Conservation (phyloP, 1,140 invertebrate genomes). For the Tetragnatha versicolor region DNA sequence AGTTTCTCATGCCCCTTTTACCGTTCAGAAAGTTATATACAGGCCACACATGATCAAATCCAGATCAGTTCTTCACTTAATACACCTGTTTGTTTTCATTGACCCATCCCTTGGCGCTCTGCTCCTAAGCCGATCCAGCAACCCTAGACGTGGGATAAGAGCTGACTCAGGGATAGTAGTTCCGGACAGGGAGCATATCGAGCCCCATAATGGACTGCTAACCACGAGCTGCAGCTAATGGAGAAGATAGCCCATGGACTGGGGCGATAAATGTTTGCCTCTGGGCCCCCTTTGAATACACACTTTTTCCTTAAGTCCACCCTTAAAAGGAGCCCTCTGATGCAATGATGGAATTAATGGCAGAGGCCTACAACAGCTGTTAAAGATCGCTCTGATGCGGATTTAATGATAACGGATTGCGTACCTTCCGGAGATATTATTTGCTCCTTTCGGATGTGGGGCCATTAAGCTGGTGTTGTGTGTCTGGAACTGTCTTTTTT, state of each 20-base stretch:
- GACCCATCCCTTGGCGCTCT: too few relatives aligned
- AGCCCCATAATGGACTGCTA: conserved; percentile 47
- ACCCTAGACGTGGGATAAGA: conserved; percentile 4
- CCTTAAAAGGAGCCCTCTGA: neutral
- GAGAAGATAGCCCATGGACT: conserved; percentile 42
- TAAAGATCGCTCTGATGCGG: conserved; percentile 34
- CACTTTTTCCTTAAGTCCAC: conserved; percentile 32
- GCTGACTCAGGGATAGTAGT: conserved; percentile 30
- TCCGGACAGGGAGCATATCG: conserved; percentile 42
- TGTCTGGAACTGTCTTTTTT: too few relatives aligned
- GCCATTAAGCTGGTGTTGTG: too few relatives aligned
- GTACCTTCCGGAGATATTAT: conserved; percentile 24
- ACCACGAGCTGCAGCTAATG: conserved; percentile 43
- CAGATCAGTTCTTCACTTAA: too few relatives aligned
- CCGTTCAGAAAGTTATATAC: too few relatives aligned
- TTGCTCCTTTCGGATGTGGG: too few relatives aligned
- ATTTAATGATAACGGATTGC: conserved; percentile 47
- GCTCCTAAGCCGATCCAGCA: too few relatives aligned
- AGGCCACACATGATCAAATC: too few relatives aligned
- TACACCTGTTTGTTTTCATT: too few relatives aligned
- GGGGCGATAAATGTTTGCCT: conserved; percentile 44
- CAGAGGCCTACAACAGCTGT: conserved; percentile 16
- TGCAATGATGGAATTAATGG: conserved; percentile 52
- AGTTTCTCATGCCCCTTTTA: too few relatives aligned
- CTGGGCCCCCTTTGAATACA: conserved; percentile 51